A percentile compares a stretch with the other conserved stretches of the same genome.
Conservation (phyloP, 2,888 invertebrate genomes). For the Abrostola tripartita region DNA sequence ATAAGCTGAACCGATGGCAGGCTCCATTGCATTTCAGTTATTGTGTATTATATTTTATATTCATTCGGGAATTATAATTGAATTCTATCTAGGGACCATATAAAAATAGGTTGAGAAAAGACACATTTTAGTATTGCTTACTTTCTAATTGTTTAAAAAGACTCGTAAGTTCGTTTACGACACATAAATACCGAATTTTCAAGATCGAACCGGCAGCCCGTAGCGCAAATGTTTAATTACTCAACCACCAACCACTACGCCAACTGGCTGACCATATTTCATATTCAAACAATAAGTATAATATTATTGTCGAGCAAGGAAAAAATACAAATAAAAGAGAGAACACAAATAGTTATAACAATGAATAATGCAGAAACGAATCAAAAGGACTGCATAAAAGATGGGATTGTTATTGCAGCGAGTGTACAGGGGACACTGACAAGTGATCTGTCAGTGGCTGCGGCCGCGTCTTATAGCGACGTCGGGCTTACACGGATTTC, state of each 20-base stretch:
- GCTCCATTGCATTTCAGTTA: conserved; percentile 50
- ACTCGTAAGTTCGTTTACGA: too few relatives aligned
- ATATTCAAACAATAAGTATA: conserved; percentile 5
- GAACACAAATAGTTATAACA: conserved; percentile 22
- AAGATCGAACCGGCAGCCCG: too few relatives aligned
- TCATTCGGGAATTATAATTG: conserved; percentile 5
- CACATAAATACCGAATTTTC: too few relatives aligned
- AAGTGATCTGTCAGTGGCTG: conserved; percentile 73
- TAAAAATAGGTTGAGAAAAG: not conserved
- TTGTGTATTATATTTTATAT: conserved; percentile 32
- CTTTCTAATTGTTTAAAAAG: too few relatives aligned
- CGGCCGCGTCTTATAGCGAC: conserved; percentile 53
- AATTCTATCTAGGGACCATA: not conserved
- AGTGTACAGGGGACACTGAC: conserved; percentile 64
- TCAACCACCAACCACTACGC: too few relatives aligned
- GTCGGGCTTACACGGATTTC: conserved; percentile 75
- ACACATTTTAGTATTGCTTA: conserved; percentile 1
- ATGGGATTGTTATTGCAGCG: conserved; percentile 54
- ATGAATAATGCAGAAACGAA: conserved; percentile 38
- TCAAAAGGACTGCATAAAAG: conserved; percentile 49
- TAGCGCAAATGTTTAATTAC: too few relatives aligned
- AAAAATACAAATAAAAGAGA: conserved; percentile 14
- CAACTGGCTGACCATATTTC: too few relatives aligned
- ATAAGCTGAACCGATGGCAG: conserved; percentile 55
- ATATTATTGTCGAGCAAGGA: not conserved